A percentile compares a stretch with the other conserved stretches of the same genome.
Evolutionary conservation across 2,888 invertebrate species (phyloP).

Genomic region (Philereme vetulata): DNA sequence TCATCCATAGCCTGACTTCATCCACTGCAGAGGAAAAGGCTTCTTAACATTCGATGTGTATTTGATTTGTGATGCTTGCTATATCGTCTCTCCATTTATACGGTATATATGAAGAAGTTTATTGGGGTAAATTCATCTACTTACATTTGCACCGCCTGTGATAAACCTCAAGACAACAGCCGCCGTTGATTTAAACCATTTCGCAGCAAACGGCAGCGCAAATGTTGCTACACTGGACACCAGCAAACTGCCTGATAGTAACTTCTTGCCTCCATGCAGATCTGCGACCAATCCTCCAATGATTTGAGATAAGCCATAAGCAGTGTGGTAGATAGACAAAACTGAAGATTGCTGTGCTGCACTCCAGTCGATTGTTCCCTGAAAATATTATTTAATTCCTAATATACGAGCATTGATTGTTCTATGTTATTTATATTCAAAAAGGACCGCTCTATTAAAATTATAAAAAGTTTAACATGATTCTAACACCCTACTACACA

Average conservation of each 20-base stretch:
- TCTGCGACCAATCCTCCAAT: conserved; percentile 27
- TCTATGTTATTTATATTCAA: too few species aligned
- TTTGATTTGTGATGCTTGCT: too few species aligned
- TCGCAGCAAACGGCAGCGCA: conserved; percentile 15
- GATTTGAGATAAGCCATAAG: conserved; percentile 23
- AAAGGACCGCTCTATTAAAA: too few species aligned
- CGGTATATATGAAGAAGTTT: too few species aligned
- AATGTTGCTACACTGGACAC: conserved; percentile 16
- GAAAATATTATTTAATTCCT: conserved; percentile 1
- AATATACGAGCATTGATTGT: too few species aligned
- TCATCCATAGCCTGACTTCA: too few species aligned
- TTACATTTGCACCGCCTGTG: conserved; percentile 24
- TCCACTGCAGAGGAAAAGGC: too few species aligned
- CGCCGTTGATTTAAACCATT: conserved; percentile 15
- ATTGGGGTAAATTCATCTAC: neutral
- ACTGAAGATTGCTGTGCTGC: neutral
- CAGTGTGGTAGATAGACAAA: conserved; percentile 1
- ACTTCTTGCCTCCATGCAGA: conserved; percentile 20
- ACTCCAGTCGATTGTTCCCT: conserved; percentile 25
- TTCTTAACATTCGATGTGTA: too few species aligned
- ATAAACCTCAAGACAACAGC: conserved; percentile 19
- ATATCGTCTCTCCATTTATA: too few species aligned
- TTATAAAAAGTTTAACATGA: too few species aligned
- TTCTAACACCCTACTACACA: too few species aligned
- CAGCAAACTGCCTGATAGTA: conserved; percentile 9